Conservation (phyloP, 2,888 invertebrate species). For the Pediacus dermestoides region DNA sequence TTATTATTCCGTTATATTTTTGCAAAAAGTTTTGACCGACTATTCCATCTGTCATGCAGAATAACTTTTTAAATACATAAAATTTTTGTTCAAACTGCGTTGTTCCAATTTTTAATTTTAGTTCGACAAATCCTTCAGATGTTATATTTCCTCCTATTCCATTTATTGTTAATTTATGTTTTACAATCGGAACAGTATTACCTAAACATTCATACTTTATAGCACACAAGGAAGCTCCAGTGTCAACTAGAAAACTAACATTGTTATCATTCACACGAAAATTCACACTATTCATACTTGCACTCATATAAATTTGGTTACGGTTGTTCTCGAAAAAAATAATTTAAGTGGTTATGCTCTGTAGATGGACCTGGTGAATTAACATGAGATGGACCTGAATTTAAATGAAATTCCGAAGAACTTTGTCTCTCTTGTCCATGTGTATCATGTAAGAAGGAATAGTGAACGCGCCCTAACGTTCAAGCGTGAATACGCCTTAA, state of each 20-base stretch:
- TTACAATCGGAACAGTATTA: background rate
- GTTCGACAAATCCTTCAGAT: background rate
- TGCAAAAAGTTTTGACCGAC: constrained; percentile 3
- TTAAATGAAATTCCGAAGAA: too few relatives aligned
- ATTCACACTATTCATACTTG: constrained; percentile 1
- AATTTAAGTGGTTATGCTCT: background rate
- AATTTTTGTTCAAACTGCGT: background rate
- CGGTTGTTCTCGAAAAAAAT: constrained; percentile 3
- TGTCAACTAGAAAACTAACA: background rate
- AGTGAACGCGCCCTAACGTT: too few relatives aligned
- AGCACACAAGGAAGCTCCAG: constrained; percentile 3
- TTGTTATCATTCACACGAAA: constrained; percentile 2
- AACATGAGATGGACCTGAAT: too few relatives aligned
- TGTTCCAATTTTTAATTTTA: background rate
- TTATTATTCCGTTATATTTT: constrained; percentile 1
- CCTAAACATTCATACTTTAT: constrained; percentile 4
- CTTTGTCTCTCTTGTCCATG: too few relatives aligned
- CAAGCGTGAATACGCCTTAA: too few relatives aligned
- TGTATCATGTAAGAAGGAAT: too few relatives aligned
- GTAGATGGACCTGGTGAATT: background rate
- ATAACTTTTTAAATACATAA: constrained; percentile 3
- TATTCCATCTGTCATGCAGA: constrained; percentile 1
- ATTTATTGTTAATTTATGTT: background rate
- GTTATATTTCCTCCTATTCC: background rate
- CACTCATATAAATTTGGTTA: background rate